Base-by-base conservation (phyloP, 2,888 invertebrate genomes). In the Drosophila merina region DNA sequence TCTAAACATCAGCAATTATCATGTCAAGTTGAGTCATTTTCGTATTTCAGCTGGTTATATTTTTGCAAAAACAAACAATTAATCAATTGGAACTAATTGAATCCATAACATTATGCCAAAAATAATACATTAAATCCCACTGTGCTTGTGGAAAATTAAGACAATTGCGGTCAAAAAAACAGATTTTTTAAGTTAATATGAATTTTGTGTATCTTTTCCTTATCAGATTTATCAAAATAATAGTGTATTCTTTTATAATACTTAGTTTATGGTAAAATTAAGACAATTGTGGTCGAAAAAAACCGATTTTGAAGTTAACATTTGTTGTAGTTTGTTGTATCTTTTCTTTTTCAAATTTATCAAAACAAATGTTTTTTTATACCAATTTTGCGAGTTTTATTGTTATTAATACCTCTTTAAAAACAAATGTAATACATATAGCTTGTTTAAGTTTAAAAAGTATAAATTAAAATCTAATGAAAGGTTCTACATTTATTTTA, bases 141-240 rank as follows among this genome's bases (percentile, higher is more conserved):
- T 76, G 82, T 82, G 82, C 84, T 54, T 69, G 75, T 85, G 79
- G 67, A 81, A 75, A 75, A 75, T 59, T 64, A 7, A 7, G 36
- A 66, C 54, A 66, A 31, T 12, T 38, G 38, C 38, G 54, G 62
- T 12, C 28, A 55, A 63, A 28, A 33, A 2, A 44, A 7, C 52
- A 45, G 44, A 20, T 44, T 44, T 20, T 44, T 10, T 10, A 10
- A 44, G 1, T 10, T n/a, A 4, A 28, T 2, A 2, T 1, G 6
- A 12, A 6, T 4, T 36, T 36, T 4, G 0, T 10, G 36, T n/a
- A 6, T 2, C n/a, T 42, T 42, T 42, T 0, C 14, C 20, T 14
- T 2, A 40, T 40, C 8, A 40, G 14, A 40, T 2, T 7, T 12
- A 12, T 7, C 3, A 14, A 40, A n/a, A 14, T 1, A 14, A 40